Evolutionary conservation across 2,113 vertebrate genomes (phyloP).

Genomic region (Scomber scombrus): DNA sequence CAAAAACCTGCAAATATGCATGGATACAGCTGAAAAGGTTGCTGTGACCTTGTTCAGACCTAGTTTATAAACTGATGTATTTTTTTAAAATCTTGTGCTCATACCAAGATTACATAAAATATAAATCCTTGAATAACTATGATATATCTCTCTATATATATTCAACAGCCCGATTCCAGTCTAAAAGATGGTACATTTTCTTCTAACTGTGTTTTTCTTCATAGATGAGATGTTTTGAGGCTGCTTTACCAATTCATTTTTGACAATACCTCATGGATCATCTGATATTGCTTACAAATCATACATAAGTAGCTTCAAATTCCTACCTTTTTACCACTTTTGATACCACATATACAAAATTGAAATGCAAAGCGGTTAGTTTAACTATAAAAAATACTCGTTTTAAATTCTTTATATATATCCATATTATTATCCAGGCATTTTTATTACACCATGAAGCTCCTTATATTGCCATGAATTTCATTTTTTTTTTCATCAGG

Average conservation of each 20-base stretch:
- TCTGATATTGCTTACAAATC: no score
- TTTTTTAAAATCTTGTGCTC: conserved; percentile 49
- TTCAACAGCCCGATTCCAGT: conserved; percentile 9
- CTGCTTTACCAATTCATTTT: no score
- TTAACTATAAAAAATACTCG: background rate
- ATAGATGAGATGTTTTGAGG: no score
- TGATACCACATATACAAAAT: background rate
- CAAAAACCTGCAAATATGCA: conserved; percentile 30
- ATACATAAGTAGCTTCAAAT: background rate
- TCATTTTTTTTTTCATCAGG: conserved; percentile 35
- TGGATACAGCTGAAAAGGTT: conserved; percentile 42
- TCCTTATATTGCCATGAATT: conserved; percentile 9
- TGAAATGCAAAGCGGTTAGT: background rate
- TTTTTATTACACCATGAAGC: background rate
- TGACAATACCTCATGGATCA: no score
- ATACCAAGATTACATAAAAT: conserved; percentile 42
- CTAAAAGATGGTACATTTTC: background rate
- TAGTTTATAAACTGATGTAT: conserved; percentile 35
- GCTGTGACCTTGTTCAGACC: conserved; percentile 47
- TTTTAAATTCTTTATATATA: background rate
- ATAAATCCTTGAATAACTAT: conserved; percentile 41
- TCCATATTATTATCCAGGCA: background rate
- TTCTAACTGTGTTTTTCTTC: no score
- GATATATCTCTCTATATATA: background rate
- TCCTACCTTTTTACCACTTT: background rate